phyloP scores from a whole-genome alignment of 2,113 vertebrate genomes.

The Macroglossus sobrinus region DNA sequence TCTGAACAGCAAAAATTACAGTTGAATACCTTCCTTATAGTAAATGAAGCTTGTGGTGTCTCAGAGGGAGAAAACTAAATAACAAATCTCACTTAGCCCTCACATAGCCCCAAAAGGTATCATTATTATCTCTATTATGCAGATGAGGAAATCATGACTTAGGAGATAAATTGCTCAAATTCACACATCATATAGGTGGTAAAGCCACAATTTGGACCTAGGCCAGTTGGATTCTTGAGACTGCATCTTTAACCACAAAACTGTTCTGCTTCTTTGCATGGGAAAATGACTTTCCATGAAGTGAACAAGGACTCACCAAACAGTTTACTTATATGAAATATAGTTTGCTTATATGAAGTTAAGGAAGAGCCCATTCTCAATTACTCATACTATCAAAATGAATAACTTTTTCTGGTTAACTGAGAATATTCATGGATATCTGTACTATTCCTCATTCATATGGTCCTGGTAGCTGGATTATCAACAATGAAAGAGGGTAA shows the following conservation, averaged over 20 bases:
- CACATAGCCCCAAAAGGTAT: neutral
- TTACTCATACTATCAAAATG: neutral
- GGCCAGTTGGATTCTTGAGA: neutral
- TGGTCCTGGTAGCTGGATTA: neutral
- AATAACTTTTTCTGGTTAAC: neutral
- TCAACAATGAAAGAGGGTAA: neutral
- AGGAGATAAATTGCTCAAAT: neutral
- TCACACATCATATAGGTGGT: neutral
- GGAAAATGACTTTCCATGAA: neutral
- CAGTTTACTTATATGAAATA: neutral
- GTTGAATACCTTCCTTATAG: constrained; percentile 8
- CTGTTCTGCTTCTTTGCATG: neutral
- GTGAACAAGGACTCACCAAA: neutral
- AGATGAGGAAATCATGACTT: neutral
- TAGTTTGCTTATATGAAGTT: neutral
- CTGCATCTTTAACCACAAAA: neutral
- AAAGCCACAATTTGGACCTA: neutral
- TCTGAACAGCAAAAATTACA: neutral
- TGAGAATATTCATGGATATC: constrained; percentile 3
- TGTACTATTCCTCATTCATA: neutral
- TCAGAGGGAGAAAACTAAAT: constrained; percentile 7
- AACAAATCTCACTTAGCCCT: neutral
- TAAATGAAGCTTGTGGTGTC: constrained; percentile 1
- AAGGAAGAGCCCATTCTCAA: neutral
- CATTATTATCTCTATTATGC: neutral